Evolutionary conservation across 2,888 invertebrate species (phyloP).

Genomic region (Eilema sororculum): DNA sequence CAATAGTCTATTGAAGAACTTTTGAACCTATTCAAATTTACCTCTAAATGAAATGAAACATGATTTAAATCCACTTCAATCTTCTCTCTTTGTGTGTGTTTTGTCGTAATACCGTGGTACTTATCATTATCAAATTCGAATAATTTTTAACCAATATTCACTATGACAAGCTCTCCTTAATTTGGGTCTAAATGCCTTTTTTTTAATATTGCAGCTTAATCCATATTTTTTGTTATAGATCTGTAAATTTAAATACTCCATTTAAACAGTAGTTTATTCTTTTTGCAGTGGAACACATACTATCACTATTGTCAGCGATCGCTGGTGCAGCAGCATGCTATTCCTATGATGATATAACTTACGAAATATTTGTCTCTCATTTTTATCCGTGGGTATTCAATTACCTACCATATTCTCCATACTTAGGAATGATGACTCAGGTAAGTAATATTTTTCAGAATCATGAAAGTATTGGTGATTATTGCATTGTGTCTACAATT

Average conservation of each 20-base stretch:
- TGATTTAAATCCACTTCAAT: background rate
- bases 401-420: constrained; percentile 66
- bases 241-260: background rate
- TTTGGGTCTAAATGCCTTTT: too few species aligned
- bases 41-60: background rate
- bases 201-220: too few species aligned
- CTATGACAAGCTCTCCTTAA: too few species aligned
- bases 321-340: constrained; percentile 67
- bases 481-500: too few species aligned
- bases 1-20: background rate
- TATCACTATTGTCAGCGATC: constrained; percentile 72
- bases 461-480: too few species aligned
- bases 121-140: too few species aligned
- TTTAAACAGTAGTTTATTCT: background rate
- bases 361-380: constrained; percentile 70
- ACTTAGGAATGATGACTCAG: constrained; percentile 71
- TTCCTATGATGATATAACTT: constrained; percentile 46
- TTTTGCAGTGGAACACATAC: constrained; percentile 75
- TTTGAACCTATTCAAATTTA: background rate
- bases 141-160: too few species aligned
- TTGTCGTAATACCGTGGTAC: too few species aligned
- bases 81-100: background rate
- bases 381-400: constrained; percentile 80
- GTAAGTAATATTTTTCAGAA: constrained; percentile 50
- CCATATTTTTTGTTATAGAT: background rate